phyloP scores from a whole-genome alignment of 2,113 vertebrate species.

The Larimichthys polyactis region DNA sequence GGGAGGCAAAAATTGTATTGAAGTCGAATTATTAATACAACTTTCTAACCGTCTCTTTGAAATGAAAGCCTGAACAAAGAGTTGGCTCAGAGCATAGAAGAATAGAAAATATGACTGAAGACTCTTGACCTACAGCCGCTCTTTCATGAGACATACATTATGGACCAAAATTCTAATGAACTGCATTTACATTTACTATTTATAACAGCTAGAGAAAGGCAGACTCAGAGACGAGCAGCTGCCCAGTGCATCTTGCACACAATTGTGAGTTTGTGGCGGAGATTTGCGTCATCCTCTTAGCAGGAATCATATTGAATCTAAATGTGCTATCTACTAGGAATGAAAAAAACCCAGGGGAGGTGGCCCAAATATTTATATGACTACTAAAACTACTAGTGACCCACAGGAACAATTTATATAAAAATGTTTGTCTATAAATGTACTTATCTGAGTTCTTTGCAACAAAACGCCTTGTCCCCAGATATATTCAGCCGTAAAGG shows the following conservation, averaged over 20 bases:
- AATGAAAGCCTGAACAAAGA: conserved; percentile 49
- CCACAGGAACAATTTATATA: conserved; percentile 28
- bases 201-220: conserved; percentile 9
- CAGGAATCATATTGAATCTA: conserved; percentile 50
- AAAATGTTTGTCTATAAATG: conserved; percentile 8
- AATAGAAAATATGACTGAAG: neutral
- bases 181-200: conserved; percentile 31
- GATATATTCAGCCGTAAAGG: conserved; percentile 34
- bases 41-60: conserved; percentile 2
- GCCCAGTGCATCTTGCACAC: conserved; percentile 6
- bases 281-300: conserved; percentile 48
- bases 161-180: conserved; percentile 30
- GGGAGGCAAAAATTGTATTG: neutral
- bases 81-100: neutral
- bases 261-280: conserved; percentile 21
- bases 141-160: conserved; percentile 18
- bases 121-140: conserved; percentile 10
- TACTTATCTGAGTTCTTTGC: conserved; percentile 9
- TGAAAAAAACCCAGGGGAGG: conserved; percentile 48
- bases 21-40: conserved; percentile 38
- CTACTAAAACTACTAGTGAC: conserved; percentile 1
- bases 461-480: conserved; percentile 30
- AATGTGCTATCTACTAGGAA: conserved; percentile 42
- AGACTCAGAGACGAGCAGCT: neutral
- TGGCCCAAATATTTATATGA: conserved; percentile 37